Evolutionary conservation across 2,888 invertebrate genomes (phyloP).

Genomic region (Tholera decimalis): DNA sequence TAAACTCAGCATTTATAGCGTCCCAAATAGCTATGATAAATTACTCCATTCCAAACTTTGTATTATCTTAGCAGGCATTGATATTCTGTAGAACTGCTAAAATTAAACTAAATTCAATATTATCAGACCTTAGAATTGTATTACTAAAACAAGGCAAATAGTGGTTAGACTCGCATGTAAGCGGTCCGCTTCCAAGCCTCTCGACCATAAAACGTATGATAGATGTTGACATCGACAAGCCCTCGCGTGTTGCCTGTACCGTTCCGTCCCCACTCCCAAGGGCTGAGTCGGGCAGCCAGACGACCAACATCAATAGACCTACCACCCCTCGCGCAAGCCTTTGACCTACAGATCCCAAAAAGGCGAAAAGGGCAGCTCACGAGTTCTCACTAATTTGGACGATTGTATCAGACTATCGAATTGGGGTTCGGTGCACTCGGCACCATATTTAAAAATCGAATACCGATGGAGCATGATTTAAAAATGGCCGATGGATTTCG

Average conservation of each 20-base stretch:
- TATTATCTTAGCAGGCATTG: constrained; percentile 2
- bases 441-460: constrained; percentile 88
- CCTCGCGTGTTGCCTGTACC: constrained; percentile 86
- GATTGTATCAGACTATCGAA: constrained; percentile 80
- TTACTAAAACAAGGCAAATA: constrained; percentile 69
- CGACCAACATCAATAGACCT: constrained; percentile 76
- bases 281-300: constrained; percentile 77
- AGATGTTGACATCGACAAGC: constrained; percentile 86
- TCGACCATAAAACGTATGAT: constrained; percentile 89
- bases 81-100: constrained; percentile 8
- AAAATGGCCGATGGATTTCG: constrained; percentile 82
- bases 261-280: constrained; percentile 86
- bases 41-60: constrained; percentile 1
- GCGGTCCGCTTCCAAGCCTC: constrained; percentile 85
- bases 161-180: constrained; percentile 83
- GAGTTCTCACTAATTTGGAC: constrained; percentile 77
- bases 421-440: constrained; percentile 88
- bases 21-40: not conserved
- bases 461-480: constrained; percentile 78
- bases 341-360: constrained; percentile 64
- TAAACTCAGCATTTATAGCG: not conserved
- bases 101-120: constrained; percentile 35
- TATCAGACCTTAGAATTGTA: constrained; percentile 57
- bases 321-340: constrained; percentile 68
- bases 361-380: constrained; percentile 66